These are phyloP conservation scores for Parazoanthus atlanticus DNA, from an alignment of 92 coral and sea anemone genomes.

Conservation along the genomic window DNA sequence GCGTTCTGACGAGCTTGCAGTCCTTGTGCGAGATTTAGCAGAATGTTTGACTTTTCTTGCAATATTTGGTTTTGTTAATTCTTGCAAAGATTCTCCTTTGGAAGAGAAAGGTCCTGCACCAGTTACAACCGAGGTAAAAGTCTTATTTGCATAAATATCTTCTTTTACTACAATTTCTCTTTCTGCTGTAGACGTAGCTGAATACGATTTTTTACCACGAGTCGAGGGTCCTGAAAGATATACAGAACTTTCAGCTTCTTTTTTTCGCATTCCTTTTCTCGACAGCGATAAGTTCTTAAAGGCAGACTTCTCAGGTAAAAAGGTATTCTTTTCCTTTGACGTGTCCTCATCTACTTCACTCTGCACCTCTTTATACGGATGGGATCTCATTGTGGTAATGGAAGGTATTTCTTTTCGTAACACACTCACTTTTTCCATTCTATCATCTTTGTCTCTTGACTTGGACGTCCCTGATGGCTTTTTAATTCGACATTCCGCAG, in stretches of 20 bases:
- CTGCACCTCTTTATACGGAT: neutral
- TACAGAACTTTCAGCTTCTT: neutral
- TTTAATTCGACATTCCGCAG: slow-evolving; percentile 48
- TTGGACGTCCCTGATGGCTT: neutral
- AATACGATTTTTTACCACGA: neutral
- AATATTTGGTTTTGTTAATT: too few relatives aligned
- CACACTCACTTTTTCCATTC: slow-evolving; percentile 2
- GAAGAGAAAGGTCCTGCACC: neutral
- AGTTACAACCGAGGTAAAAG: neutral
- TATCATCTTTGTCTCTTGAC: slow-evolving; percentile 7
- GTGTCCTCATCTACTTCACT: neutral
- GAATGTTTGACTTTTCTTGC: neutral
- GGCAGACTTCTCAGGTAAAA: neutral
- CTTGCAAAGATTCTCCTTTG: neutral
- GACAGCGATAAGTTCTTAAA: neutral
- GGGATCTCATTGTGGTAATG: neutral
- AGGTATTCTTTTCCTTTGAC: neutral
- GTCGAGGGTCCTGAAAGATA: neutral
- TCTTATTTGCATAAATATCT: neutral
- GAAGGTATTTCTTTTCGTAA: neutral
- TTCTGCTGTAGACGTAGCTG: neutral
- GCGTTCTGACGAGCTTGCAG: neutral
- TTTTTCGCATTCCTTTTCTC: neutral
- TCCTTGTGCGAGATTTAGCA: neutral
- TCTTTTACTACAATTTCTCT: neutral